Conservation (phyloP, 2,797 vertebrate species). For the Megalops cyprinoides region DNA sequence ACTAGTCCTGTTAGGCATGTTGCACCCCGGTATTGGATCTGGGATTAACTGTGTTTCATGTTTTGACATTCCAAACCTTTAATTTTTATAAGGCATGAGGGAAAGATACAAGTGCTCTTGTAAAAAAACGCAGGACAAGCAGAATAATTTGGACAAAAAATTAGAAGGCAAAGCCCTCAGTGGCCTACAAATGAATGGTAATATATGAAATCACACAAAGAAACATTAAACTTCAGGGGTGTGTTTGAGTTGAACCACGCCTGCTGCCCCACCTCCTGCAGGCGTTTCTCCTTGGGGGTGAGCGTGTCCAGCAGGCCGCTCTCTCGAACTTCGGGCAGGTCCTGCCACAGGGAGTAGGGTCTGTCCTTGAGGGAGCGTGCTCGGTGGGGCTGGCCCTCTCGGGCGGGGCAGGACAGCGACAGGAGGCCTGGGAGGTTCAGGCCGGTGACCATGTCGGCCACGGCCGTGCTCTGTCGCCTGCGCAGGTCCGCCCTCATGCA, state of each 20-base stretch:
- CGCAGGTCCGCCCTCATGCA: slow-evolving; percentile 49
- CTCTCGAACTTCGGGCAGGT: slow-evolving; percentile 72
- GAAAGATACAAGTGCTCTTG: not conserved
- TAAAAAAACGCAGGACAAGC: not conserved
- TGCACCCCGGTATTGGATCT: not conserved
- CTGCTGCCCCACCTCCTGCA: slow-evolving; percentile 78
- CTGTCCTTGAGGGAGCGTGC: slow-evolving; percentile 39
- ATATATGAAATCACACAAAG: not conserved
- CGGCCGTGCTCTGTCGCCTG: slow-evolving; percentile 33
- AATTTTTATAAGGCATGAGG: not conserved
- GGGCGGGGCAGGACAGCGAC: slow-evolving; percentile 18
- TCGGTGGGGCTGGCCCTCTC: slow-evolving; percentile 1
- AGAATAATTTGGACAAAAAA: not conserved
- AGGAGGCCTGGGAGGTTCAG: slow-evolving; percentile 40
- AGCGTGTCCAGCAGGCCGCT: slow-evolving; percentile 62
- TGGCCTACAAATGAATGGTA: not conserved
- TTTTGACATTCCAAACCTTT: not conserved
- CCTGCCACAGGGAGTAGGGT: slow-evolving; percentile 72
- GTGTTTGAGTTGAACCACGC: not conserved
- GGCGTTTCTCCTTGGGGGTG: slow-evolving; percentile 57
- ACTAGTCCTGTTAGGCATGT: not conserved
- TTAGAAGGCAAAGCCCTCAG: not conserved
- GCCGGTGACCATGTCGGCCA: slow-evolving; percentile 50
- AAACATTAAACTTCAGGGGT: not conserved
- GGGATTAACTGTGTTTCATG: not conserved